These are phyloP conservation scores for Dynastes maya DNA, from an alignment of 2,888 invertebrate species.

Conservation along the genomic window DNA sequence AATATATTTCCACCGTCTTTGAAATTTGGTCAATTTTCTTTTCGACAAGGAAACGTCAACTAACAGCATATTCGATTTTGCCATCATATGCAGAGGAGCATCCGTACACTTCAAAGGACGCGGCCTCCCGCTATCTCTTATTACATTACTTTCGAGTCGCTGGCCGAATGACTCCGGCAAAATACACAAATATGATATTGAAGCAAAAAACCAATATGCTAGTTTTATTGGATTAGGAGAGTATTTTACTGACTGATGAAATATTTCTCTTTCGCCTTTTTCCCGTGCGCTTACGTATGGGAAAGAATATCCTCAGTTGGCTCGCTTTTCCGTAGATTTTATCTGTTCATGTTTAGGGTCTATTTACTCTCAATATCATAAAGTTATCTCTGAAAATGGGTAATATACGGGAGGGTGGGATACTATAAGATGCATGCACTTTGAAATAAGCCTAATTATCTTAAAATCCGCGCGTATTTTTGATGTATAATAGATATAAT, in stretches of 20 bases:
- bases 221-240: slow-evolving; percentile 49
- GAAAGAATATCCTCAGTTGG: not conserved
- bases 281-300: not conserved
- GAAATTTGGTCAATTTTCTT: slow-evolving; percentile 64
- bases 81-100: slow-evolving; percentile 66
- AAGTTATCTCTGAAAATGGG: too few relatives aligned
- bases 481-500: too few relatives aligned
- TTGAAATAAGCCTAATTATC: too few relatives aligned
- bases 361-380: too few relatives aligned
- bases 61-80: slow-evolving; percentile 68
- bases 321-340: not conserved
- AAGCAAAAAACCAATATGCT: slow-evolving; percentile 48
- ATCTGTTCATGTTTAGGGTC: not conserved
- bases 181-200: slow-evolving; percentile 49
- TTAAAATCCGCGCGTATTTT: too few relatives aligned
- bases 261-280: slow-evolving; percentile 17
- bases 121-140: slow-evolving; percentile 52
- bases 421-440: too few relatives aligned
- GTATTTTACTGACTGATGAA: slow-evolving; percentile 39
- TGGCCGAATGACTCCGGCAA: slow-evolving; percentile 43
- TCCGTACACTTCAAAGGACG: slow-evolving; percentile 44
- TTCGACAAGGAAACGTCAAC: slow-evolving; percentile 65
- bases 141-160: slow-evolving; percentile 53
- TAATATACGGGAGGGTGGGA: too few relatives aligned
- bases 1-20: slow-evolving; percentile 56